Base-by-base conservation (phyloP, 2,113 vertebrate genomes). In the Pampusana beccarii region DNA sequence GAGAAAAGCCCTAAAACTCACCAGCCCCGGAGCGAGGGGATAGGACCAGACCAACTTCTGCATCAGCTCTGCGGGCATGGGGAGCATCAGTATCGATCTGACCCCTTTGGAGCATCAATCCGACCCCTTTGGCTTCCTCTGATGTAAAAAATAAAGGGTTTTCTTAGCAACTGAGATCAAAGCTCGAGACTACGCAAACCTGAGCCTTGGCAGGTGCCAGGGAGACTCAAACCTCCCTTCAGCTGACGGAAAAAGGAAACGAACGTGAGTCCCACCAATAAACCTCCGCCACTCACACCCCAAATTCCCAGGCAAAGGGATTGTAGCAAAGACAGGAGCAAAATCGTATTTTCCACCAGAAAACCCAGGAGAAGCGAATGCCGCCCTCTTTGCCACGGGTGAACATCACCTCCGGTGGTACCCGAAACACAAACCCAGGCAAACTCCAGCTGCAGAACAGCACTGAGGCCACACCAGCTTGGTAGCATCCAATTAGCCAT, bases 21-120 rank as follows among this genome's bases (percentile, higher is more conserved):
- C 7, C 77, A 24, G 62, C 51, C 50, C 40, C 3, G 2, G 29
- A 13, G 24, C 0, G 31, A 48, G 16, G 57, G n/a, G 20, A 3
- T 11, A 36, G 46, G 77, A 70, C 26, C 1, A 2, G 38, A 17
- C 12, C 1, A 34, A 16, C 36, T 29, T 46, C 26, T 11, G 1
- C 42, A 19, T 5, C 54, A 23, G 67, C 62, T 34, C n/a, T 8
- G 21, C 33, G 3, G 56, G n/a, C 1, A 0, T 1, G 12, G 80
- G 25, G 40, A 48, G 58, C 46, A 36, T 8, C 18, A 5, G 70
- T 19, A 56, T 36, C 18, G 1, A 8, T 23, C 3, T 31, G n/a
- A 67, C 3, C 11, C 40, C n/a, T 42, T 14, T 6, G 40, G 34
- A 24, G 48, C 44, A 46, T 17, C 44, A 46, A 46, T 46, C 44